Percentiles rank a stretch among this genome's conserved stretches.
These are phyloP conservation scores for Loripinus fragilis DNA, from an alignment of 2,888 invertebrate species.

Conservation along the genomic window DNA sequence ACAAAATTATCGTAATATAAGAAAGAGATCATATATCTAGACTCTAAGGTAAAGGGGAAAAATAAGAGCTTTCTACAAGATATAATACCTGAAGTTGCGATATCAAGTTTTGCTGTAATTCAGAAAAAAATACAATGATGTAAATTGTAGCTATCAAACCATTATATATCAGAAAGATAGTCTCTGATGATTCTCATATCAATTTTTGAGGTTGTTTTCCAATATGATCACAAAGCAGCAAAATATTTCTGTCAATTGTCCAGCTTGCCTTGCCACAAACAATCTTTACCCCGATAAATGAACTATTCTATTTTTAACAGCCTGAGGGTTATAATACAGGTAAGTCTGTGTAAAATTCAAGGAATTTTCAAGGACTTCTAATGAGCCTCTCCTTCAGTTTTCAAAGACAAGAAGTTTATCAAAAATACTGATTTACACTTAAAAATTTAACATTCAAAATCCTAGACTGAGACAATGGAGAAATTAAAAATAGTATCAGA, in stretches of 20 bases:
- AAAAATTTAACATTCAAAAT: no score
- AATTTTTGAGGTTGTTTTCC: no score
- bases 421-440: no score
- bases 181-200: background rate
- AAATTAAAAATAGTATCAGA: no score
- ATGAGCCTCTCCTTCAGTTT: no score
- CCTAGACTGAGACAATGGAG: no score
- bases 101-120: slow-evolving; percentile 56
- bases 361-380: no score
- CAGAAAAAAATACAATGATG: background rate
- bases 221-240: no score
- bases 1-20: background rate
- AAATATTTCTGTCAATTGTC: no score
- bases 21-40: background rate
- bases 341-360: no score
- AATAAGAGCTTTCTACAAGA: background rate
- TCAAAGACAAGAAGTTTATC: no score
- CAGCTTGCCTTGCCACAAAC: background rate
- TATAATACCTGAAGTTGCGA: slow-evolving; percentile 56
- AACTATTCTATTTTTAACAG: slow-evolving; percentile 11
- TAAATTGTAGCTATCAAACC: background rate
- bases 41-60: background rate
- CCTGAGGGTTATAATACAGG: no score
- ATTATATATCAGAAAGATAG: background rate
- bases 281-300: background rate